Evolutionary conservation across 2,888 invertebrate species (phyloP), one percentile per base, ranked within the genome.

Genomic region (Nasonia oneida): DNA sequence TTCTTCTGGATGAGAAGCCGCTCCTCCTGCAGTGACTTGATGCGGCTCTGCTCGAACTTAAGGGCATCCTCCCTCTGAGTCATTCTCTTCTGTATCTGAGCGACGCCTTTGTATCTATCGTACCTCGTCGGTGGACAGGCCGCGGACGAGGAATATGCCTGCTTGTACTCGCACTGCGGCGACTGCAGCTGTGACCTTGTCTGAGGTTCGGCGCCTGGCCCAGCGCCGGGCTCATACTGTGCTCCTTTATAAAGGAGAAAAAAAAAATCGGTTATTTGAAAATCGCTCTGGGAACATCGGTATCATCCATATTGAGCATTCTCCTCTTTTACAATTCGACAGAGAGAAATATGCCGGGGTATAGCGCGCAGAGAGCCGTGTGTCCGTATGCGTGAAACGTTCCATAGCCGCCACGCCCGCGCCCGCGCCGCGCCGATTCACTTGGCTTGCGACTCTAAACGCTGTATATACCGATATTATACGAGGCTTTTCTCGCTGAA

Each of bases 1-100:
- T 99, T 99, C 96, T 99, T 99, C 95, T 99, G 99, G 90, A 99
- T 99, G 94, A 98, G 97, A 89, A 99, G 95, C 85, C 99, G 97
- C 94, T 99, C 99, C 94, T 99, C 98, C 94, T 99, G 99, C 93
- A 99, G 96, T 93, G 98, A 98, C 95, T 97, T 97, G 93, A 99
- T 99, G 89, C 99, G 97, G 93, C 98, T 98, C 95, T 97, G 98
- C 96, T 99, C 99, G 94, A 99, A 99, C 94, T 98, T 98, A 93
- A 97, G 96, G 91, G 97, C 97, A 94, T 98, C 97, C 94, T 98
- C 97, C 87, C 98, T 95, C 94, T 97, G 98, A 94, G 97, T 97
- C 97, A 98, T 97, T 94, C 96, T 95, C 93, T 95, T 95, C 94
- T 95, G 96, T 90, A 95, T 95, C 92, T 95, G 88, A 82, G 89